These are phyloP conservation scores for Drosophila pseudoananassae DNA, from an alignment of 1,140 invertebrate species.

Conservation along the genomic window DNA sequence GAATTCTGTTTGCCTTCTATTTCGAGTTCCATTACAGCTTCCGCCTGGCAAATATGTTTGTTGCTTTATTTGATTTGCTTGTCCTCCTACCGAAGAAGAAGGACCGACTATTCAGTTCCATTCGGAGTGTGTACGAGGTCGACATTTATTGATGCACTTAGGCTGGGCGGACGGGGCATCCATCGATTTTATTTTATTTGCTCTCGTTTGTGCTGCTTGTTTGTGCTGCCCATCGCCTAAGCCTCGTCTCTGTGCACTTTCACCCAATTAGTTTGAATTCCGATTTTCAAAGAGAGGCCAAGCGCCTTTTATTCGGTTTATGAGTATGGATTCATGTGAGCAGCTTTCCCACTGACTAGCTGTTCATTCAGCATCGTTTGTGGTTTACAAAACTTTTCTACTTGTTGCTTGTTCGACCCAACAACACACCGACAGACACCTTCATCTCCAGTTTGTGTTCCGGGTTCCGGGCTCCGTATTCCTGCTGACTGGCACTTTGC, in stretches of 20 bases:
- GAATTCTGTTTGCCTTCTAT: constrained; percentile 59
- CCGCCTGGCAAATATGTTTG: constrained; percentile 56
- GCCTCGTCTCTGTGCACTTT: constrained; percentile 26
- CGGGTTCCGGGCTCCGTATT: not conserved
- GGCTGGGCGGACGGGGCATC: constrained; percentile 19
- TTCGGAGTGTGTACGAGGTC: constrained; percentile 27
- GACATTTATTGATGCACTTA: constrained; percentile 78
- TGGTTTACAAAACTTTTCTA: constrained; percentile 7
- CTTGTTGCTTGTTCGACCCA: constrained; percentile 36
- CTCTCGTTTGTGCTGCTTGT: constrained; percentile 4
- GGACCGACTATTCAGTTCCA: constrained; percentile 20
- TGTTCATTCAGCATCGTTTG: constrained; percentile 1
- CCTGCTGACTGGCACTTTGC: constrained; percentile 50
- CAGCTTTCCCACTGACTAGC: constrained; percentile 4
- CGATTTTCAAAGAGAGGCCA: constrained; percentile 10
- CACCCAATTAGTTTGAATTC: constrained; percentile 71
- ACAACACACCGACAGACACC: not conserved
- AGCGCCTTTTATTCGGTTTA: constrained; percentile 2
- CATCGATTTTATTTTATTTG: constrained; percentile 73
- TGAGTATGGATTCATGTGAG: constrained; percentile 4
- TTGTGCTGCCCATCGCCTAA: not conserved
- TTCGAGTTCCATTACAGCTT: constrained; percentile 43
- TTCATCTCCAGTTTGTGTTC: not conserved
- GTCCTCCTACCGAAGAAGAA: constrained; percentile 16
- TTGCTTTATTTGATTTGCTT: constrained; percentile 71